These are phyloP conservation scores for Ranitomeya variabilis DNA, from an alignment of 2,113 vertebrate genomes.

Conservation along the genomic window DNA sequence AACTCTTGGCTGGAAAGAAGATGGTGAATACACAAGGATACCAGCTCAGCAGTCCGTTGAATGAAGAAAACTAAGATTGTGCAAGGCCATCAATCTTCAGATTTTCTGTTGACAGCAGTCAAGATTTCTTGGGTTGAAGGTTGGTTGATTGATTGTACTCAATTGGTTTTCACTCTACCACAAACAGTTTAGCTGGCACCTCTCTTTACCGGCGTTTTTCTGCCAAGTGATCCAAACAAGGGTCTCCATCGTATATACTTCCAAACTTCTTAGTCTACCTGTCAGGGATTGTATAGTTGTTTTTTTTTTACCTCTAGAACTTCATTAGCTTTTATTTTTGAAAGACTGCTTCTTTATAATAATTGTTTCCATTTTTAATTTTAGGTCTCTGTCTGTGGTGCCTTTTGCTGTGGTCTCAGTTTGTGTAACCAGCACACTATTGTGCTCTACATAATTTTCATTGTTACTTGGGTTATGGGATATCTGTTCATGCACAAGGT, in stretches of 20 bases:
- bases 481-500: slow-evolving; percentile 77
- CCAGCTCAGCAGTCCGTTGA: too few species aligned
- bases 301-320: neutral
- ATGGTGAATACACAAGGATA: too few species aligned
- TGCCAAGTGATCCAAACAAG: neutral
- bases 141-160: neutral
- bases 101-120: neutral
- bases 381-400: slow-evolving; percentile 84
- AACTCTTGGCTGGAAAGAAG: too few species aligned
- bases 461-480: slow-evolving; percentile 86
- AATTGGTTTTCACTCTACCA: neutral
- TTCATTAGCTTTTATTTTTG: neutral
- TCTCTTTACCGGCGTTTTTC: neutral
- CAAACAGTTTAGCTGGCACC: neutral
- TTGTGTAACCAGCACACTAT: slow-evolving; percentile 96
- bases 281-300: neutral
- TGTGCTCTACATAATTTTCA: slow-evolving; percentile 80
- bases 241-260: neutral
- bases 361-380: slow-evolving; percentile 52
- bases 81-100: neutral
- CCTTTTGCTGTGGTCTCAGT: slow-evolving; percentile 91
- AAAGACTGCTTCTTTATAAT: neutral
- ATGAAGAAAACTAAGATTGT: neutral
- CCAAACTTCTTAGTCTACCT: neutral
- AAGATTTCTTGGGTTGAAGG: too few species aligned